Conservation (phyloP, 2,888 invertebrate species). For the Macropis europaea region DNA sequence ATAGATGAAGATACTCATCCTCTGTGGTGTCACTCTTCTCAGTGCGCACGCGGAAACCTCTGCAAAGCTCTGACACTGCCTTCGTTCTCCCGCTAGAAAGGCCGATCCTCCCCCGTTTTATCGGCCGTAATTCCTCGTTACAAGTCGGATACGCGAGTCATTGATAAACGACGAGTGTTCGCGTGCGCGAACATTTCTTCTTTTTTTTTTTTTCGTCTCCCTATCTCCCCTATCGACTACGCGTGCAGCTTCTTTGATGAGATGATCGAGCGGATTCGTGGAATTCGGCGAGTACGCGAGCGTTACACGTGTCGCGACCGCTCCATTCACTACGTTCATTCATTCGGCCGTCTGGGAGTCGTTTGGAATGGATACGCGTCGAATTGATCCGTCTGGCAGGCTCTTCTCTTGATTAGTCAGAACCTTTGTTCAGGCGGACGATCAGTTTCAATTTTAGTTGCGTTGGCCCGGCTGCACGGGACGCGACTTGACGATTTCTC, state of each 20-base stretch:
- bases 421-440: too few species aligned
- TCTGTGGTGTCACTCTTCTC: constrained; percentile 41
- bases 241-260: constrained; percentile 16
- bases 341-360: neutral
- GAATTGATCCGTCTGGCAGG: constrained; percentile 12
- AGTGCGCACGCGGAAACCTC: neutral
- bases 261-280: constrained; percentile 1
- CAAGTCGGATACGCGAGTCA: constrained; percentile 20
- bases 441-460: too few species aligned
- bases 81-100: neutral
- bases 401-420: too few species aligned
- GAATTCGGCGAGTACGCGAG: neutral
- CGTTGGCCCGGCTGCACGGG: too few species aligned
- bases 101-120: constrained; percentile 17
- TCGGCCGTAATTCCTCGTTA: constrained; percentile 25
- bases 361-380: neutral
- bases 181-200: neutral
- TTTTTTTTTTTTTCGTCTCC: neutral
- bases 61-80: neutral
- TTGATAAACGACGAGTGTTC: constrained; percentile 37
- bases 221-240: neutral
- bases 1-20: constrained; percentile 64
- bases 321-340: constrained; percentile 19
- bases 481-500: too few species aligned
- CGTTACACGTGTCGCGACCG: neutral